Conservation (phyloP, 2,113 vertebrate species). For the Gasterosteus nipponicus region DNA sequence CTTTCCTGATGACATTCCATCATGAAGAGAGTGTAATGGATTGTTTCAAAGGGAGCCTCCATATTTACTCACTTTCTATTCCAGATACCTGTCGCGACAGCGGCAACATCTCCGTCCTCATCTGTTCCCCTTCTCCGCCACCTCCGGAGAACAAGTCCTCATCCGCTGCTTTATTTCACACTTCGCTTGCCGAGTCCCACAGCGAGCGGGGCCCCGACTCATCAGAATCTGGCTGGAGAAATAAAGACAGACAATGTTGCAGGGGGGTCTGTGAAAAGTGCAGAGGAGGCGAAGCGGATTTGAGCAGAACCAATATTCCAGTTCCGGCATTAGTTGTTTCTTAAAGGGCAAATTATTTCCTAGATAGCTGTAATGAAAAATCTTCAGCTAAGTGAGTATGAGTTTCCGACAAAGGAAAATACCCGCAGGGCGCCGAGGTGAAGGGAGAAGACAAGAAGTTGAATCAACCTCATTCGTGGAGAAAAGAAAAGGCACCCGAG, state of each 20-base stretch:
- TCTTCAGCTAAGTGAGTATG: constrained; percentile 27
- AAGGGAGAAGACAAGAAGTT: constrained; percentile 43
- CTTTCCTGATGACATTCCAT: not conserved
- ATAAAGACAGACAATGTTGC: constrained; percentile 48
- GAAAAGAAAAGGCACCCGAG: constrained; percentile 4
- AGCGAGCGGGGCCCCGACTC: constrained; percentile 54
- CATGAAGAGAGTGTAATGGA: not conserved
- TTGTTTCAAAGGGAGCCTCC: not conserved
- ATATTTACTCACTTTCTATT: constrained; percentile 22
- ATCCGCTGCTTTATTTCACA: constrained; percentile 75
- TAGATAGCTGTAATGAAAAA: constrained; percentile 25
- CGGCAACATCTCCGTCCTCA: not conserved
- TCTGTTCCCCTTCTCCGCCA: constrained; percentile 13
- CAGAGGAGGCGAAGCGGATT: constrained; percentile 8
- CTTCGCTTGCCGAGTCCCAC: constrained; percentile 71
- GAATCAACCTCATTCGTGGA: constrained; percentile 7
- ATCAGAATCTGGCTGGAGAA: constrained; percentile 51
- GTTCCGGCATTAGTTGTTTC: constrained; percentile 40
- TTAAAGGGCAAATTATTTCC: constrained; percentile 60
- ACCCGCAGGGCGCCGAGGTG: constrained; percentile 35
- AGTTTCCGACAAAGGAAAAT: constrained; percentile 23
- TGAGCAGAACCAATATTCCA: constrained; percentile 19
- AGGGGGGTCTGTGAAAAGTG: constrained; percentile 26
- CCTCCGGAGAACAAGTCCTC: constrained; percentile 58
- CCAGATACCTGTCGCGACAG: constrained; percentile 13